Evolutionary conservation across 2,113 vertebrate genomes (phyloP).

Genomic region (Chlorodrepanis virens): DNA sequence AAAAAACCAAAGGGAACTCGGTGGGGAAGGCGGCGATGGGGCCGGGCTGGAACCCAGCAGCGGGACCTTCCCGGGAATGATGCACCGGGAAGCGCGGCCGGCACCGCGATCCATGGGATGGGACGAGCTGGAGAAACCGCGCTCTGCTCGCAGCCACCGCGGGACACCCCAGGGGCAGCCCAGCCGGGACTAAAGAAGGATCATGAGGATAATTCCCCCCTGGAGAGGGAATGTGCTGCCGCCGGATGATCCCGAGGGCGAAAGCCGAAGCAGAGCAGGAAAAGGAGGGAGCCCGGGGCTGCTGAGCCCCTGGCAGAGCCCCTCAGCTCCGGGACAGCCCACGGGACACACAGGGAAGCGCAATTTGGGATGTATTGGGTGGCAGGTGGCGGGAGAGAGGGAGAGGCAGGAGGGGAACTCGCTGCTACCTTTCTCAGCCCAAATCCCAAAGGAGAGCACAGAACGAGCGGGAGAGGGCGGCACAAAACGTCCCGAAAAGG

Average conservation of each 20-base stretch:
- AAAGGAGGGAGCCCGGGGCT: neutral
- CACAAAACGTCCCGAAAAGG: neutral
- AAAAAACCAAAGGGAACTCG: neutral
- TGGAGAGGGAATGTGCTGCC: neutral
- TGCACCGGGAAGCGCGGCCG: neutral
- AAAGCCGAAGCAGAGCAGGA: neutral
- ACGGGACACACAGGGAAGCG: fast-evolving
- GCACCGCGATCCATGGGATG: neutral
- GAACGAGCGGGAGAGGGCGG: neutral
- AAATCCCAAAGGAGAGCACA: neutral
- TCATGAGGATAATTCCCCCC: neutral
- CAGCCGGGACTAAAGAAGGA: no score
- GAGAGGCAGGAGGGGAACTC: neutral
- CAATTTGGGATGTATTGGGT: fast-evolving
- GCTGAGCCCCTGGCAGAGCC: neutral
- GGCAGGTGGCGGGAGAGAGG: fast-evolving
- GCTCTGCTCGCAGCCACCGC: fast-evolving
- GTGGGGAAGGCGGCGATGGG: neutral
- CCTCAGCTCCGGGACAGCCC: no score
- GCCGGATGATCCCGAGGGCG: fast-evolving
- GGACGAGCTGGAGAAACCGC: neutral
- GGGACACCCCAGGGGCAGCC: fast-evolving
- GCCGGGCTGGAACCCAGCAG: neutral
- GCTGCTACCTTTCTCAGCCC: neutral
- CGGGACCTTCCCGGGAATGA: neutral